phyloP scores from a whole-genome alignment of 2,888 invertebrate species.

The Eutolmus rufibarbis region DNA sequence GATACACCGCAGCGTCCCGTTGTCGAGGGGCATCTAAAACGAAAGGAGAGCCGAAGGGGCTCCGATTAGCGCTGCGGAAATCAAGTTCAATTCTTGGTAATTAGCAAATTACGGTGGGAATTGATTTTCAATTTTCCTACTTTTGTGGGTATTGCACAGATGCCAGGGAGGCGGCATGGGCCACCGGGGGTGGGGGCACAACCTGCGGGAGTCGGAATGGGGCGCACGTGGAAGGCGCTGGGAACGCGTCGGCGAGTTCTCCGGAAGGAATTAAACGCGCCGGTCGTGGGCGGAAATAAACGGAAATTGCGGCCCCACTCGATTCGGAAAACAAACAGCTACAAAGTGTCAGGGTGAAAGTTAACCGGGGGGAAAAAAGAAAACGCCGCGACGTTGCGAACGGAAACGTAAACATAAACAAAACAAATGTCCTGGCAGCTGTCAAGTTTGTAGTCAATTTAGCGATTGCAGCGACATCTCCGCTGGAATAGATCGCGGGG shows the following conservation, averaged over 20 bases:
- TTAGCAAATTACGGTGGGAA: not conserved
- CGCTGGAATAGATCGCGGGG: not conserved
- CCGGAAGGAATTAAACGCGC: not conserved
- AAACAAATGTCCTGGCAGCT: constrained; percentile 27
- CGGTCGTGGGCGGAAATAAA: not conserved
- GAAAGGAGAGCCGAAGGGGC: constrained; percentile 39
- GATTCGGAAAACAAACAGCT: not conserved
- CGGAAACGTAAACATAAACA: constrained; percentile 13
- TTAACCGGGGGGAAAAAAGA: not conserved
- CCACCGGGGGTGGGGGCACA: not conserved
- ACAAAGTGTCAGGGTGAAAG: not conserved
- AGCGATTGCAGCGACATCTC: not conserved
- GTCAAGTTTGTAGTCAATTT: not conserved
- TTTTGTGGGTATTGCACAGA: not conserved
- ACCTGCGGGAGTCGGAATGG: not conserved
- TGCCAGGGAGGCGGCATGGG: not conserved
- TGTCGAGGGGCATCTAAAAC: constrained; percentile 57
- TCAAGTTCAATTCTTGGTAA: not conserved
- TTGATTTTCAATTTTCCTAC: not conserved
- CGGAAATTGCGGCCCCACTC: not conserved
- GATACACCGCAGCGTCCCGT: constrained; percentile 56
- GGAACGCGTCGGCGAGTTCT: not conserved
- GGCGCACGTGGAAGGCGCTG: not conserved
- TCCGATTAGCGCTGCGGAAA: not conserved
- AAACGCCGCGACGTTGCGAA: not conserved